Percentiles rank a stretch among this genome's conserved stretches.
Evolutionary conservation across 2,113 vertebrate genomes (phyloP).

Genomic region (Tragelaphus strepsiceros): DNA sequence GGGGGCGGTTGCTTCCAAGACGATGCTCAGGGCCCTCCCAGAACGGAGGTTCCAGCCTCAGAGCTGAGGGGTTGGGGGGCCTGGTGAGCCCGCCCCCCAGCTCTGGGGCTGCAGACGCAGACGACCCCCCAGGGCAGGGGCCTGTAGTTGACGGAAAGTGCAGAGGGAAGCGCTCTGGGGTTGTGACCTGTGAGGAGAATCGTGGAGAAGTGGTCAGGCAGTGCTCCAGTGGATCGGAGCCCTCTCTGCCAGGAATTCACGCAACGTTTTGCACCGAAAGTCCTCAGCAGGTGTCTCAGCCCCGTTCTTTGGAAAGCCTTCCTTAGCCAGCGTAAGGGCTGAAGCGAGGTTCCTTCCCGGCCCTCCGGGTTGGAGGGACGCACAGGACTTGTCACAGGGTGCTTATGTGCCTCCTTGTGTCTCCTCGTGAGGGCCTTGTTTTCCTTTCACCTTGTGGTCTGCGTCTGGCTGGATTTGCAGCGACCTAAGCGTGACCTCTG

Average conservation of each 20-base stretch:
- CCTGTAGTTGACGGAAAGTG: fast-evolving
- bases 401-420: fast-evolving
- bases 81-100: not conserved
- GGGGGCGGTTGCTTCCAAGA: fast-evolving
- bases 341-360: fast-evolving
- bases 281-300: not conserved
- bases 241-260: fast-evolving
- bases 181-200: not conserved
- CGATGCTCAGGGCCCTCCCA: too few relatives aligned
- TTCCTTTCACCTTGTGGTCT: not conserved
- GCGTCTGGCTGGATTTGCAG: fast-evolving
- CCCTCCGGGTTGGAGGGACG: not conserved
- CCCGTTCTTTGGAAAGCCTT: not conserved
- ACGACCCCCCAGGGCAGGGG: fast-evolving
- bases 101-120: not conserved
- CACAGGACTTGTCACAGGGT: fast-evolving
- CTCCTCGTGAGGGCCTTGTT: fast-evolving
- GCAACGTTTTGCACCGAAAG: not conserved
- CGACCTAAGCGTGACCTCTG: not conserved
- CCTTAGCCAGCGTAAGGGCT: not conserved
- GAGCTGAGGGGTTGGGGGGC: not conserved
- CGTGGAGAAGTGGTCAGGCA: fast-evolving
- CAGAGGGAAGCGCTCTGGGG: not conserved
- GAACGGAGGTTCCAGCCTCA: not conserved
- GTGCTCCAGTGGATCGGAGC: fast-evolving